Evolutionary conservation across 2,888 invertebrate species (phyloP), one percentile per base, ranked within the genome.

Genomic region (Stegophylla sp.): DNA sequence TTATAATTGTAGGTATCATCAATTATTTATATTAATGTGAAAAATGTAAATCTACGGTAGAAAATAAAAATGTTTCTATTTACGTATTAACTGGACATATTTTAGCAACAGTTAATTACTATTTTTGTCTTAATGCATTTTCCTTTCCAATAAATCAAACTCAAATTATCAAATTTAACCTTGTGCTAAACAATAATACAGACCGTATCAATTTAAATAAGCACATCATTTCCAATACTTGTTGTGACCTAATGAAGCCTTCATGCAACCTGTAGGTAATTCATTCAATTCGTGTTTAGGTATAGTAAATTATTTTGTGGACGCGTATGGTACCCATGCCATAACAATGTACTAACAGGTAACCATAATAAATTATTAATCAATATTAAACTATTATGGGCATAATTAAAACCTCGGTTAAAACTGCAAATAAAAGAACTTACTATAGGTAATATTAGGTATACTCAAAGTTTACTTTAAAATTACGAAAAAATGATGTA

Each of bases 141-240:
- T 26, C 9, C n/a, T 48, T 28, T 23, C 10, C 48, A 48, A 15
- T 48, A 34, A 34, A 17, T 48, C 26, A 20, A 72, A 28, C 13
- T n/a, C 17, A 63, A 48, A 63, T 64, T n/a, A 66, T 43, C 26
- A 67, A 66, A 76, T 76, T 66, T 43, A 76, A 74, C 73, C 73
- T 74, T 74, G 73, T 26, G 28, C 51, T 15, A 26, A 64, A 66
- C 41, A 41, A 66, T 56, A 53, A 13, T 15, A 67, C 3, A 4
- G 43, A 76, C 64, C 76, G n/a, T 66, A 76, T 66, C 51, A 53
- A 53, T 66, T 26, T 51, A 53, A 76, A 64, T 53, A 76, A 45
- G 76, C 66, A 53, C 76, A 66, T 76, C 26, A 66, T 43, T 76
- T 43, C 12, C 64, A 64, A 43, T 56, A 56, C 43, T 53, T 76